These are phyloP conservation scores for Cavia aperea DNA, from an alignment of 2,113 vertebrate genomes.

Conservation along the genomic window DNA sequence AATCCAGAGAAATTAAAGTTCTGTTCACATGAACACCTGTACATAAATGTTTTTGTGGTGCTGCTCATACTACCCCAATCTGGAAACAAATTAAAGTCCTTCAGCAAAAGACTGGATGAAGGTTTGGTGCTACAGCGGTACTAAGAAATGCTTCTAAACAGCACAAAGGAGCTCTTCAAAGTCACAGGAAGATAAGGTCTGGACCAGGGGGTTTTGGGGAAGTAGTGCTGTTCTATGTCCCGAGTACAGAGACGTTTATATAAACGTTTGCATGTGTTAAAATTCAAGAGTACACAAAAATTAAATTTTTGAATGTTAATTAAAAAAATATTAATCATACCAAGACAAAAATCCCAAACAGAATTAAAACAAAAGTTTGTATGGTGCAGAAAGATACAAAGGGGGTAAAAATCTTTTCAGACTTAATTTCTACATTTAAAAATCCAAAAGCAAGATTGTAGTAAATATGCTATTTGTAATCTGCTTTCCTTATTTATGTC, in stretches of 20 bases:
- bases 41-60: background rate
- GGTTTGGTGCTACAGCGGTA: background rate
- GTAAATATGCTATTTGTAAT: background rate
- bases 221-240: background rate
- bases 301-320: background rate
- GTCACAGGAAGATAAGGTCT: background rate
- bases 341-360: background rate
- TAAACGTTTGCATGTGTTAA: background rate
- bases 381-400: background rate
- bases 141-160: background rate
- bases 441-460: background rate
- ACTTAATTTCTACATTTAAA: slow-evolving; percentile 5
- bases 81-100: background rate
- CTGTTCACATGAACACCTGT: background rate
- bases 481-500: background rate
- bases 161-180: background rate
- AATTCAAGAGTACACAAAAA: background rate
- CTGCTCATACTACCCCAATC: background rate
- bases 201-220: background rate
- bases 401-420: background rate
- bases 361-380: slow-evolving; percentile 9
- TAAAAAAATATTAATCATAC: background rate
- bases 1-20: background rate
- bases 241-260: background rate
- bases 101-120: background rate